A percentile compares a stretch with the other conserved stretches of the same genome.
Conservation (phyloP, 2,888 invertebrate genomes). For the Melanchra persicariae region DNA sequence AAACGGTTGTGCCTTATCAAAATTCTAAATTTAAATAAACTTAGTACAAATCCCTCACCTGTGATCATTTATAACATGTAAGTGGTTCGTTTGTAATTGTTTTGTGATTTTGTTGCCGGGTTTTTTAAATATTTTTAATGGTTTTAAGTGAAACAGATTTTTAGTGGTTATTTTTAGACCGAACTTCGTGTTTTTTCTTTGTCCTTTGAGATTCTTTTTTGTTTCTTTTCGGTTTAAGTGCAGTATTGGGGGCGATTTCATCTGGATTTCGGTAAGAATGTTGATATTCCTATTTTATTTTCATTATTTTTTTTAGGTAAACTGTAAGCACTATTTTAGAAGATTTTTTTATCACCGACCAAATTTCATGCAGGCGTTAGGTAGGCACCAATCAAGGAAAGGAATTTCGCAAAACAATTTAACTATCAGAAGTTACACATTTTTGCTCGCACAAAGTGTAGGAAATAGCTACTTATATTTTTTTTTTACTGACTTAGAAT, state of each 20-base stretch:
- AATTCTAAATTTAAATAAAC: constrained; percentile 26
- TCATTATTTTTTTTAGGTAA: background rate
- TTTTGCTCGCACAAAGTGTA: background rate
- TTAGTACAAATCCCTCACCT: constrained; percentile 4
- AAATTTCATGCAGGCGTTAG: no score
- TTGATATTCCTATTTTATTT: background rate
- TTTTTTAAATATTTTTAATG: background rate
- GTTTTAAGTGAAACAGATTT: background rate
- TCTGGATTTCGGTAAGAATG: constrained; percentile 5
- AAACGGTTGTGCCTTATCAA: constrained; percentile 47
- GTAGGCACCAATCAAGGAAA: background rate
- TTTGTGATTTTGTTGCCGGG: background rate
- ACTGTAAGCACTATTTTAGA: background rate
- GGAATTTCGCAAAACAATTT: background rate
- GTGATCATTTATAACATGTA: constrained; percentile 38
- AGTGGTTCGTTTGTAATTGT: constrained; percentile 7
- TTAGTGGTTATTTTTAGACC: background rate
- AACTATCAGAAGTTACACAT: background rate
- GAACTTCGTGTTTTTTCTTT: background rate
- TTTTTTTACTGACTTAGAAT: background rate
- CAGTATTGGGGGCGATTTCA: background rate
- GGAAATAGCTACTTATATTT: background rate
- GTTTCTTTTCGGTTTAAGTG: background rate
- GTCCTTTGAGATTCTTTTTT: background rate
- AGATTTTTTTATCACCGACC: no score